phyloP scores from a whole-genome alignment of 2,113 vertebrate genomes.

The Sinocyclocheilus anophthalmus region DNA sequence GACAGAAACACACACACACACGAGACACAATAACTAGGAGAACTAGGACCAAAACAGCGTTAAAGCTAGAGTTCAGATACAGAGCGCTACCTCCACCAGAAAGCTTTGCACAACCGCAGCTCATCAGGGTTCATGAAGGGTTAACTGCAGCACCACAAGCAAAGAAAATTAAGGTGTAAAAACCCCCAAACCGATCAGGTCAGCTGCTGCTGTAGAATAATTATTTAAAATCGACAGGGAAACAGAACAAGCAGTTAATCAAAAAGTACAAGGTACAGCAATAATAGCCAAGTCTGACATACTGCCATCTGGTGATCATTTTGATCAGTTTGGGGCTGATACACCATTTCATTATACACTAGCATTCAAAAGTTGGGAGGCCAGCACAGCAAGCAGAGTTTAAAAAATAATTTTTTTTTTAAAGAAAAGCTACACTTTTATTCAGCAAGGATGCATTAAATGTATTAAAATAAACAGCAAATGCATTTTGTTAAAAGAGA shows the following conservation, averaged over 20 bases:
- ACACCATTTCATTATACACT: neutral
- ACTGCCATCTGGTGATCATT: slow-evolving; percentile 19
- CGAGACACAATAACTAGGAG: neutral
- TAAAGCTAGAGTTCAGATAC: neutral
- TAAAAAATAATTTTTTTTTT: no score
- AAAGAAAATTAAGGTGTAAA: neutral
- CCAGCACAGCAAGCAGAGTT: no score
- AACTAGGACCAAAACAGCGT: neutral
- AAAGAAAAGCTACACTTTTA: no score
- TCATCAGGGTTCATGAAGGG: neutral
- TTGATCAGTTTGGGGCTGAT: neutral
- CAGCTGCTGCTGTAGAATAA: neutral
- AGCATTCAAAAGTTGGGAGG: neutral
- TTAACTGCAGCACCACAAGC: neutral
- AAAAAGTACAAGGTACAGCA: neutral
- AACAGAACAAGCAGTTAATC: neutral
- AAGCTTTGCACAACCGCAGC: neutral
- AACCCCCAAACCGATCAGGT: neutral
- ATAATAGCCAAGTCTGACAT: neutral
- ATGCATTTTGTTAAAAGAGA: no score
- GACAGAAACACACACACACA: slow-evolving; percentile 31
- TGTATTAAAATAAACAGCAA: no score
- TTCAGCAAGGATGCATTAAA: no score
- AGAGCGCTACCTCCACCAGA: slow-evolving; percentile 28
- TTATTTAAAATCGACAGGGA: neutral